Evolutionary conservation across 2,113 vertebrate genomes (phyloP).

Genomic region (Stegostoma tigrinum): DNA sequence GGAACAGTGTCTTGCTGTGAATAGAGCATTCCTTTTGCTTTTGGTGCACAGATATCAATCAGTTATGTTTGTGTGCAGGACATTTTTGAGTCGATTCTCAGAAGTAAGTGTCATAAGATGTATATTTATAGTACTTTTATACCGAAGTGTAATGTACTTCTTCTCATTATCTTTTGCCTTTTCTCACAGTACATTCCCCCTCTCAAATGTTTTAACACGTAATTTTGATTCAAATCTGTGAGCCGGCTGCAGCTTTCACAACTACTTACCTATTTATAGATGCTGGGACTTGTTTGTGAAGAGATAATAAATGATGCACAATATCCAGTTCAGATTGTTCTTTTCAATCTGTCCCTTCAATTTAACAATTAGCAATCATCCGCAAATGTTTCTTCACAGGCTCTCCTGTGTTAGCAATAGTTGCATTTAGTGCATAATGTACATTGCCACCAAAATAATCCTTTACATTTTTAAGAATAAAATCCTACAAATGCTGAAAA

Average conservation of each 20-base stretch:
- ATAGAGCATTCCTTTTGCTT: not conserved
- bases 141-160: not conserved
- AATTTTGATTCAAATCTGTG: not conserved
- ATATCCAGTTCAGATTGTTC: not conserved
- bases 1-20: not conserved
- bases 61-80: not conserved
- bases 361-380: not conserved
- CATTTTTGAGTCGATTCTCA: not conserved
- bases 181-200: not conserved
- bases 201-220: not conserved
- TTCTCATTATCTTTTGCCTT: not conserved
- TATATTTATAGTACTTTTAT: not conserved
- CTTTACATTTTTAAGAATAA: not conserved
- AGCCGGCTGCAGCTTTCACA: not conserved
- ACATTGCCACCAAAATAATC: not conserved
- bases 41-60: not conserved
- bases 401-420: not conserved
- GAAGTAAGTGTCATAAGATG: not conserved
- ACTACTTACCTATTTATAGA: not conserved
- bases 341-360: not conserved
- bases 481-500: not conserved
- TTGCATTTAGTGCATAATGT: not conserved
- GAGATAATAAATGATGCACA: not conserved
- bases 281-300: not conserved
- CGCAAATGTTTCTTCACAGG: not conserved